Percentiles rank a stretch among this genome's conserved stretches.
These are phyloP conservation scores for Drosophila phalerata DNA, from an alignment of 2,888 invertebrate species.

Conservation along the genomic window DNA sequence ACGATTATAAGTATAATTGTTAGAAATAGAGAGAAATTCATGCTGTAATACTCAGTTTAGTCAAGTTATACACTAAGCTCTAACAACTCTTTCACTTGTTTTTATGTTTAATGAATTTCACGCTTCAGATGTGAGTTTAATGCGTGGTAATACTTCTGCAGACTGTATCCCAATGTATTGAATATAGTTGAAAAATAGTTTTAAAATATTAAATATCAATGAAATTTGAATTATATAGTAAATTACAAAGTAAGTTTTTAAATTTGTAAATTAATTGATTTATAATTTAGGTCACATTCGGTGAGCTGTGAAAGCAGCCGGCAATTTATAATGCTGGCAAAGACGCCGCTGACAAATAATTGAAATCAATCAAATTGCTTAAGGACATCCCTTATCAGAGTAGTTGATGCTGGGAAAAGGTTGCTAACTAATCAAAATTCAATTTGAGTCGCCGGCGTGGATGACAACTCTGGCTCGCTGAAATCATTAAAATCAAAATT, in stretches of 20 bases:
- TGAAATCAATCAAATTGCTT: conserved; percentile 77
- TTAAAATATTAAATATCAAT: neutral
- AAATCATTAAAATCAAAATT: conserved; percentile 83
- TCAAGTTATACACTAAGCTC: neutral
- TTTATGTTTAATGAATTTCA: neutral
- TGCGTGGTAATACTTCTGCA: neutral
- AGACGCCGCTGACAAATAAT: conserved; percentile 72
- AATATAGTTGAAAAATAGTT: neutral
- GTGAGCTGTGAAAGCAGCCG: conserved; percentile 29
- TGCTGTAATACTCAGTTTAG: neutral
- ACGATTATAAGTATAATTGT: neutral
- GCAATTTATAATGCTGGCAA: conserved; percentile 7
- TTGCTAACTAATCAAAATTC: conserved; percentile 81
- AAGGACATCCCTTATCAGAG: conserved; percentile 45
- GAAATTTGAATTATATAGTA: neutral
- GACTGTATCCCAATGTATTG: neutral
- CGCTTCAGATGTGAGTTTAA: neutral
- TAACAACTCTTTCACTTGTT: neutral
- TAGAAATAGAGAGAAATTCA: neutral
- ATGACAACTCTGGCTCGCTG: conserved; percentile 36
- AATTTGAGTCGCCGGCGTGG: conserved; percentile 62
- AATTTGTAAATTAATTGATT: conserved; percentile 6
- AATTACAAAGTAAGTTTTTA: conserved; percentile 44
- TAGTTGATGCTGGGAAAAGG: conserved; percentile 36
- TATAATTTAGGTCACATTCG: conserved; percentile 7